Conservation (phyloP, 2,888 invertebrate genomes). For the Rotaria magnacalcarata region DNA sequence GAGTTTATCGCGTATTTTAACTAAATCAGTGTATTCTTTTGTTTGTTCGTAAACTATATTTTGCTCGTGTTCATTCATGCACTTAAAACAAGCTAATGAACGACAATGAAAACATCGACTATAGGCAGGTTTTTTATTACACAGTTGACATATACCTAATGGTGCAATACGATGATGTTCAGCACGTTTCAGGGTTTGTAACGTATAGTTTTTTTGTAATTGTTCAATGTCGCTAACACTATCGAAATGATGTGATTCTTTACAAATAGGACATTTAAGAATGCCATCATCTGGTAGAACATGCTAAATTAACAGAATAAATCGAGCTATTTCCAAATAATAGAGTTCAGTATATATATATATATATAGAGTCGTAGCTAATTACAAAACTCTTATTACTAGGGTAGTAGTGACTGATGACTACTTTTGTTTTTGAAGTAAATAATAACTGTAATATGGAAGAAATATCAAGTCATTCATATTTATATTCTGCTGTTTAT, state of each 20-base stretch:
- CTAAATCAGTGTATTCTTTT: not conserved
- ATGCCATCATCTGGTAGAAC: not conserved
- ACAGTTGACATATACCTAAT: not conserved
- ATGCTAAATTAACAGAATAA: not conserved
- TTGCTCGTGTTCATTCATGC: not conserved
- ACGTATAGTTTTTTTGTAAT: not conserved
- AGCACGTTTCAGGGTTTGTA: not conserved
- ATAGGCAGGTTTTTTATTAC: not conserved
- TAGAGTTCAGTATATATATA: too few relatives aligned
- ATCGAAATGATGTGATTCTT: not conserved
- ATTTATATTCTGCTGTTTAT: too few relatives aligned
- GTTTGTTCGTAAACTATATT: not conserved
- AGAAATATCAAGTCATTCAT: too few relatives aligned
- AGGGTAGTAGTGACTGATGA: too few relatives aligned
- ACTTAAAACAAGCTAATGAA: not conserved
- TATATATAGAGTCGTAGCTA: too few relatives aligned
- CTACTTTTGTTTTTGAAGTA: too few relatives aligned
- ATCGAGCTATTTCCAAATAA: not conserved
- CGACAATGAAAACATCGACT: slow-evolving; percentile 22
- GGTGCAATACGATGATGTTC: not conserved
- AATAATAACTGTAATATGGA: too few relatives aligned
- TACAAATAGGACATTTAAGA: not conserved
- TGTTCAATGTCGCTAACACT: not conserved
- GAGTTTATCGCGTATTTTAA: not conserved
- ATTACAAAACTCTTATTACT: too few relatives aligned